Base-by-base conservation (phyloP, 2,113 vertebrate species). In the Oncorhynchus mykiss region DNA sequence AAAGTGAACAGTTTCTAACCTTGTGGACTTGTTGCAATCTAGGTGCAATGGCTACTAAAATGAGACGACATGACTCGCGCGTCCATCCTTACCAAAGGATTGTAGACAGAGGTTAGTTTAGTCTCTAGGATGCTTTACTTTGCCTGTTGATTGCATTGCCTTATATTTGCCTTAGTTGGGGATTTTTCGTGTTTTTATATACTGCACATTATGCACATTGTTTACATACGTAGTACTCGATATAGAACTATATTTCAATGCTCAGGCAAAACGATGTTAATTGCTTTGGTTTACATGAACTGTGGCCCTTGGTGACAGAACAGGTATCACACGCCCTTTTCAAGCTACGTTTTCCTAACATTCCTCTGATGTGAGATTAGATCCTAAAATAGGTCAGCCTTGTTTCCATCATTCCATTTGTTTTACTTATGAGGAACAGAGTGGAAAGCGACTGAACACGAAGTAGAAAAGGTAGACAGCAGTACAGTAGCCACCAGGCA, bases 51-150 rank as follows among this genome's bases (percentile, higher is more conserved):
- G 93, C 94, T 92, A 91, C 93, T 93, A 95, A 95, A 94, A 93
- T 95, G 92, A 93, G 94, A 92, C 91, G 94, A 86, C 93, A 95
- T 93, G 94, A 95, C 91, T 90, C 93, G 81, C 93, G 94, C 89
- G 94, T 95, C 92, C 94, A 95, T 94, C 94, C 94, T 95, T 95
- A 95, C 94, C 94, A 95, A 94, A 95, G 94, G 94, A 94, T 94
- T 93, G 94, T 95, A 92, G 94, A 95, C 93, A 92, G 94, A 95
- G 94, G 94, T 95, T 91, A 95, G 94, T 95, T 93, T 93, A 93
- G 94, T 91, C 88, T 88, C 86, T 64, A 84, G 90, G 89, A 87
- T 85, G 86, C 80, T 91, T 87, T 88, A 74, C 79, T 88, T 80
- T 87, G 85, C 89, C 81, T 91, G 85, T 89, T 88, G 87, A 79